Evolutionary conservation across 2,797 vertebrate species (phyloP).

Genomic region (Paratrypauchen microcephalus): DNA sequence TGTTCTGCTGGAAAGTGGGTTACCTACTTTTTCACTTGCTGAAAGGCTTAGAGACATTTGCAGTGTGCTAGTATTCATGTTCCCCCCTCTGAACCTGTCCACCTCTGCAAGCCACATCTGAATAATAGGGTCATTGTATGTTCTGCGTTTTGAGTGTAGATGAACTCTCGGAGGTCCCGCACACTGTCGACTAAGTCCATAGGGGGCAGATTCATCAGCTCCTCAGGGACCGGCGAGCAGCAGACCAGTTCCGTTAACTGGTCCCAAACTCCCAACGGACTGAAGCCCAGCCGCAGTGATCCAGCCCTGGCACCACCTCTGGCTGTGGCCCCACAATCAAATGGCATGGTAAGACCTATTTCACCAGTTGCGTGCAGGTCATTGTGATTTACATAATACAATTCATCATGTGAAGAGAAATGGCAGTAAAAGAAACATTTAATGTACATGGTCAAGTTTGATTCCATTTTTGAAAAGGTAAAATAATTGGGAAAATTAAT

Average conservation of each 20-base stretch:
- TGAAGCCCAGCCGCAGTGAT: slow-evolving; percentile 66
- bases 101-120: neutral
- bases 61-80: neutral
- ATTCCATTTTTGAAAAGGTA: neutral
- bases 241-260: slow-evolving; percentile 10
- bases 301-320: slow-evolving; percentile 40
- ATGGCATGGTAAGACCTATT: slow-evolving; percentile 38
- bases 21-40: slow-evolving; percentile 1
- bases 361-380: neutral
- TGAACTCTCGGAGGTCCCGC: slow-evolving; percentile 31
- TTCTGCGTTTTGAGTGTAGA: slow-evolving; percentile 33
- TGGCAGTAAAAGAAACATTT: neutral
- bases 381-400: neutral
- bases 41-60: slow-evolving; percentile 1
- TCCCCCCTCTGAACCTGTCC: neutral
- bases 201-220: slow-evolving; percentile 20
- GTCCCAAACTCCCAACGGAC: slow-evolving; percentile 27
- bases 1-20: slow-evolving; percentile 25
- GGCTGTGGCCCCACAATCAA: neutral
- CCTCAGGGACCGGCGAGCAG: slow-evolving; percentile 44
- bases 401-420: neutral
- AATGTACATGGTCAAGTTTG: neutral
- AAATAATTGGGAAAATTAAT: too few species aligned
- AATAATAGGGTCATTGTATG: neutral
- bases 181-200: slow-evolving; percentile 38